phyloP scores from a whole-genome alignment of 2,797 vertebrate genomes.

The Rhinoraja longicauda region DNA sequence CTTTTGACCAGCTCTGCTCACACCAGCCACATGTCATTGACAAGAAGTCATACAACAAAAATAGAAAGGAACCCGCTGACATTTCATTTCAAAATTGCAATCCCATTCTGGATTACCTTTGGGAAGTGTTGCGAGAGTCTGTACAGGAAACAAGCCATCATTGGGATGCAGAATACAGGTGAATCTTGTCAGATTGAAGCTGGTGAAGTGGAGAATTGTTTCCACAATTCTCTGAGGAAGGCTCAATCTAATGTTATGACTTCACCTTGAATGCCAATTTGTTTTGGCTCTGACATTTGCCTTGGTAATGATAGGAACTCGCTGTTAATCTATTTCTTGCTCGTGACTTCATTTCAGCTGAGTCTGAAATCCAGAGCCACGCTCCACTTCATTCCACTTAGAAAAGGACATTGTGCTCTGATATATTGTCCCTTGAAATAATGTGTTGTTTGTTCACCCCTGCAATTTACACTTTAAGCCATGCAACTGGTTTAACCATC shows the following conservation, averaged over 20 bases:
- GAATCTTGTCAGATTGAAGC: background rate
- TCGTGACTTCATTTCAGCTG: background rate
- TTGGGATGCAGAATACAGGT: background rate
- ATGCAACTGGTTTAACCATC: background rate
- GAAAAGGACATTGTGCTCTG: background rate
- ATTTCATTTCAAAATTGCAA: background rate
- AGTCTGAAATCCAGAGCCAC: background rate
- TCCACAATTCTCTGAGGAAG: background rate
- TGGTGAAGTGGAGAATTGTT: background rate
- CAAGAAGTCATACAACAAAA: background rate
- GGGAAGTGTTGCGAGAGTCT: background rate
- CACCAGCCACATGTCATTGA: background rate
- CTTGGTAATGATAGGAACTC: background rate
- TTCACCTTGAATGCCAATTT: background rate
- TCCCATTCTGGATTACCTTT: background rate
- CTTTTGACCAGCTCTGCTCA: background rate
- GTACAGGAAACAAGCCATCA: background rate
- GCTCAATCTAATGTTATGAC: background rate
- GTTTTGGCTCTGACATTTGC: background rate
- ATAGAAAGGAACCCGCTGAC: background rate
- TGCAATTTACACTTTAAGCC: background rate
- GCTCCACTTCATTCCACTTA: background rate
- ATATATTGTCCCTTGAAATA: background rate
- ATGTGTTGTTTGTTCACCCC: background rate
- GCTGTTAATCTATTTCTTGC: background rate